phyloP scores from a whole-genome alignment of 1,140 invertebrate species.

The Pogonomyrmex barbatus region DNA sequence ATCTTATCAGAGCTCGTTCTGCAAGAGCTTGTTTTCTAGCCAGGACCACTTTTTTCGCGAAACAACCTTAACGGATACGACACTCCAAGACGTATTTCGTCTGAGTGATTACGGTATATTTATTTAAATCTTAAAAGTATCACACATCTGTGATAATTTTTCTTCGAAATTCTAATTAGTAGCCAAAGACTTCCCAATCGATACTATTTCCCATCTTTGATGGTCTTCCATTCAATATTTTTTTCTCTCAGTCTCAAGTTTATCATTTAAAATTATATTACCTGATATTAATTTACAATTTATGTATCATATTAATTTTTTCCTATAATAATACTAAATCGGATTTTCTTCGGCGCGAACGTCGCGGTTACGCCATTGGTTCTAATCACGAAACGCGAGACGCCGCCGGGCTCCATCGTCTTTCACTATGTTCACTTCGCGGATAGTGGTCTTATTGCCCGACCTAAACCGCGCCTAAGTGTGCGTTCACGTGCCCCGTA shows the following conservation, averaged over 20 bases:
- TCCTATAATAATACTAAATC: background rate
- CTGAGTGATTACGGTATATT: background rate
- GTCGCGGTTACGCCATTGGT: slow-evolving; percentile 14
- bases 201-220: background rate
- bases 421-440: slow-evolving; percentile 44
- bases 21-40: background rate
- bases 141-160: background rate
- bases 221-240: background rate
- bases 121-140: background rate
- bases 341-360: slow-evolving; percentile 3
- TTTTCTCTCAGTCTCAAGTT: background rate
- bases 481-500: slow-evolving; percentile 33
- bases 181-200: background rate
- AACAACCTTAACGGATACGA: slow-evolving; percentile 10
- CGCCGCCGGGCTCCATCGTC: slow-evolving; percentile 8
- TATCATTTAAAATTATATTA: background rate
- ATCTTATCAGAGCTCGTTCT: background rate
- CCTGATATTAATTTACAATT: background rate
- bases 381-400: slow-evolving; percentile 38
- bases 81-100: background rate
- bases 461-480: slow-evolving; percentile 56
- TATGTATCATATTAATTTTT: background rate
- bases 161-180: background rate
- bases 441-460: slow-evolving; percentile 50
- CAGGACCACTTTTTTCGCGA: background rate